phyloP scores from a whole-genome alignment of 2,113 vertebrate genomes.

The Passer domesticus region DNA sequence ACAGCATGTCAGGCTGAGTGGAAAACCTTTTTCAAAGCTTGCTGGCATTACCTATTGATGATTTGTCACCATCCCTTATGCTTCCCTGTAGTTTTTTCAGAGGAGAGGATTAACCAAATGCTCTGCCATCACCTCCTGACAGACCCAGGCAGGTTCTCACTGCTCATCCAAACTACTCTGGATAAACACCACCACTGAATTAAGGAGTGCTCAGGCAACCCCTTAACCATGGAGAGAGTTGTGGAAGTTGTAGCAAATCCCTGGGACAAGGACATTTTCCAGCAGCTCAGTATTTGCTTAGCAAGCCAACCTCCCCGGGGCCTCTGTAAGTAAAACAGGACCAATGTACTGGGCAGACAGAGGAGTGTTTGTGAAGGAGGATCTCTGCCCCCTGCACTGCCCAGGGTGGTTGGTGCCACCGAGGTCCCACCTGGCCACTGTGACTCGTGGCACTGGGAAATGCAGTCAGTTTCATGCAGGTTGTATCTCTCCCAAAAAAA shows the following conservation, averaged over 20 bases:
- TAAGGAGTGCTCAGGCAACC: not conserved
- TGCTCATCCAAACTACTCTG: not conserved
- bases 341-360: not conserved
- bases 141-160: not conserved
- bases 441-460: not conserved
- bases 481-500: not conserved
- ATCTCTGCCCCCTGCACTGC: not conserved
- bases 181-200: not conserved
- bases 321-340: not conserved
- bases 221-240: not conserved
- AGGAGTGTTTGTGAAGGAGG: not conserved
- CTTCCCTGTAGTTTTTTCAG: not conserved
- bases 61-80: not conserved
- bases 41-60: not conserved
- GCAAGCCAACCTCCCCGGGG: not conserved
- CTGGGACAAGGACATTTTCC: not conserved
- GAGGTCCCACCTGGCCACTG: not conserved
- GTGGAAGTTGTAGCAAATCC: not conserved
- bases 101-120: not conserved
- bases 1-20: not conserved
- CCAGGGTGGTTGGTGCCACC: not conserved
- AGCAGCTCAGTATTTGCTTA: not conserved
- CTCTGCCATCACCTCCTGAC: not conserved
- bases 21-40: not conserved
- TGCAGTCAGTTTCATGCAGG: not conserved